phyloP scores from a whole-genome alignment of 2,797 vertebrate genomes.

The Peromyscus attwateri region DNA sequence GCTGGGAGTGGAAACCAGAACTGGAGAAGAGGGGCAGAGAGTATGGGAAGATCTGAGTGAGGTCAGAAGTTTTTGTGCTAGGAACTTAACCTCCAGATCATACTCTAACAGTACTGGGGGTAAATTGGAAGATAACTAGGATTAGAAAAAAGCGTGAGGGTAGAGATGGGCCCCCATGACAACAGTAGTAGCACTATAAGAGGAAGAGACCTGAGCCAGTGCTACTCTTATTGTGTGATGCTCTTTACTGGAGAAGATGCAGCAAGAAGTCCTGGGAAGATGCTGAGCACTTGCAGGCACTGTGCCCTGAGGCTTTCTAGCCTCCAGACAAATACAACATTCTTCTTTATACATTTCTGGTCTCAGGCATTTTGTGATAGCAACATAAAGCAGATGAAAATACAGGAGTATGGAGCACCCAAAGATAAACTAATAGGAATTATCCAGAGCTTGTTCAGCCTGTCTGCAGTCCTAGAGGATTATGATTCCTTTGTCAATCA shows the following conservation, averaged over 20 bases:
- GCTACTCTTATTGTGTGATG: not conserved
- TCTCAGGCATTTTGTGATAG: not conserved
- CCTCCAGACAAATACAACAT: not conserved
- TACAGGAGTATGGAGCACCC: not conserved
- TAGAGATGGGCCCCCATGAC: too few species aligned
- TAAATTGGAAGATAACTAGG: not conserved
- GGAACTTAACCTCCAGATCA: not conserved
- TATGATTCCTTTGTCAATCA: not conserved
- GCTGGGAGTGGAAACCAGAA: not conserved
- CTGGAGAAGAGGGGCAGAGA: not conserved
- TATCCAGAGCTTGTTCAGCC: not conserved
- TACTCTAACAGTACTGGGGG: not conserved
- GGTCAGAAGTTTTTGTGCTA: not conserved
- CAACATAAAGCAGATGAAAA: not conserved
- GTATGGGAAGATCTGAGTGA: accelerated
- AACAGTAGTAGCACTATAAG: too few species aligned
- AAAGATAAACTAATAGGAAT: not conserved
- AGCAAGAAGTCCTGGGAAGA: not conserved
- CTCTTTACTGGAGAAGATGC: too few species aligned
- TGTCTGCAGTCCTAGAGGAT: not conserved
- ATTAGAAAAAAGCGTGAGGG: not conserved
- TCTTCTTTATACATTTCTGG: not conserved
- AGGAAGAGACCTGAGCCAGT: not conserved
- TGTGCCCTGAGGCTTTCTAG: not conserved
- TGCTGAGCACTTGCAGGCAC: not conserved